These are phyloP conservation scores for Scleropages formosus DNA, from an alignment of 2,797 vertebrate genomes.

Conservation along the genomic window DNA sequence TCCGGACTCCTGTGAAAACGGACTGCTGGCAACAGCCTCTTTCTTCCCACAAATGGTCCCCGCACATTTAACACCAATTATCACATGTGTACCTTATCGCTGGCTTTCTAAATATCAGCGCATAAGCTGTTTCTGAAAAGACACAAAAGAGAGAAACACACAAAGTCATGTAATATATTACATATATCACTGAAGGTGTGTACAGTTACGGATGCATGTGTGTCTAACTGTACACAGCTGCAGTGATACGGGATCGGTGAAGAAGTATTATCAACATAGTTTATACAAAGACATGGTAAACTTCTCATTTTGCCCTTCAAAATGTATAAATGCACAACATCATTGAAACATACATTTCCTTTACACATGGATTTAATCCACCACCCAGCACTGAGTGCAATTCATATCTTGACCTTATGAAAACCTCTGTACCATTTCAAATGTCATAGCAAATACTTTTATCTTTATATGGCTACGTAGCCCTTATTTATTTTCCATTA, in stretches of 20 bases:
- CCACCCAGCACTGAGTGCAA: background rate
- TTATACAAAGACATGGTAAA: too few species aligned
- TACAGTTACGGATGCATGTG: too few species aligned
- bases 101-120: too few species aligned
- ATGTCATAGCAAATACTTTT: constrained; percentile 9
- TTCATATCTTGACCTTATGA: constrained; percentile 17
- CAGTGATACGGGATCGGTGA: too few species aligned
- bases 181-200: too few species aligned
- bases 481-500: background rate
- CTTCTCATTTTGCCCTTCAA: too few species aligned
- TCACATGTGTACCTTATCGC: background rate
- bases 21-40: constrained; percentile 3
- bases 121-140: too few species aligned
- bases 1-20: background rate
- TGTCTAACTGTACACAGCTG: too few species aligned
- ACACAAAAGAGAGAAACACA: too few species aligned
- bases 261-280: too few species aligned
- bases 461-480: background rate
- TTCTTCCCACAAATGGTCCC: background rate
- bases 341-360: background rate
- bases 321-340: background rate
- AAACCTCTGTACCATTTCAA: background rate
- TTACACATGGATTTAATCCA: too few species aligned
- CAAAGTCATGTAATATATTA: too few species aligned
- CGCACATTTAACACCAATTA: background rate